A percentile compares a stretch with the other conserved stretches of the same genome.
Conservation (phyloP, 1,140 invertebrate genomes). For the Leucophenga varia region DNA sequence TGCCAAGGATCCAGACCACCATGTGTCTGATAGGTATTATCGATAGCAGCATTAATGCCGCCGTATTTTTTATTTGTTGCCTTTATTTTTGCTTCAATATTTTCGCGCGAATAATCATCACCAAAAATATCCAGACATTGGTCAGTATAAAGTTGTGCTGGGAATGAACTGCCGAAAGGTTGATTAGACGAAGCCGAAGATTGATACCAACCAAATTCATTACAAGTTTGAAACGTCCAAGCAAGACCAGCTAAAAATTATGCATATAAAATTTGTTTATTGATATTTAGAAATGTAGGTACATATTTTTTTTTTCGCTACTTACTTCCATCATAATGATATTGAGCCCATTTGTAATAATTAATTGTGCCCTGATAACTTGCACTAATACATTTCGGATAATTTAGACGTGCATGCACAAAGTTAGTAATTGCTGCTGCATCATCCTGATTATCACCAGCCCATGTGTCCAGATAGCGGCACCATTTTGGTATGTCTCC, state of each 20-base stretch:
- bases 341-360: slow-evolving; percentile 34
- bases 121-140: slow-evolving; percentile 71
- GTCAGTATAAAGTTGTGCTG: slow-evolving; percentile 61
- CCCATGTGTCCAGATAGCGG: no score
- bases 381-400: slow-evolving; percentile 22
- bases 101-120: slow-evolving; percentile 16
- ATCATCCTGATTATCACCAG: slow-evolving; percentile 34
- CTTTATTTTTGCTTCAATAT: slow-evolving; percentile 43
- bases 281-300: neutral
- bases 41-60: slow-evolving; percentile 59
- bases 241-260: slow-evolving; percentile 19
- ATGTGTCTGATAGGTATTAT: slow-evolving; percentile 66
- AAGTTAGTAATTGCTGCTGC: slow-evolving; percentile 34
- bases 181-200: slow-evolving; percentile 62
- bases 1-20: slow-evolving; percentile 69
- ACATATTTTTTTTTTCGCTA: neutral
- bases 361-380: slow-evolving; percentile 26
- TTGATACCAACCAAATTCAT: slow-evolving; percentile 74
- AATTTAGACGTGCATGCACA: slow-evolving; percentile 21
- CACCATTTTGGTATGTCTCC: slow-evolving; percentile 31
- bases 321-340: slow-evolving; percentile 32
- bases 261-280: neutral
- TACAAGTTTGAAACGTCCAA: slow-evolving; percentile 74
- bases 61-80: slow-evolving; percentile 65
- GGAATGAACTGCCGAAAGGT: slow-evolving; percentile 64